phyloP scores from a whole-genome alignment of 2,888 invertebrate species.

The Heliconius erato region DNA sequence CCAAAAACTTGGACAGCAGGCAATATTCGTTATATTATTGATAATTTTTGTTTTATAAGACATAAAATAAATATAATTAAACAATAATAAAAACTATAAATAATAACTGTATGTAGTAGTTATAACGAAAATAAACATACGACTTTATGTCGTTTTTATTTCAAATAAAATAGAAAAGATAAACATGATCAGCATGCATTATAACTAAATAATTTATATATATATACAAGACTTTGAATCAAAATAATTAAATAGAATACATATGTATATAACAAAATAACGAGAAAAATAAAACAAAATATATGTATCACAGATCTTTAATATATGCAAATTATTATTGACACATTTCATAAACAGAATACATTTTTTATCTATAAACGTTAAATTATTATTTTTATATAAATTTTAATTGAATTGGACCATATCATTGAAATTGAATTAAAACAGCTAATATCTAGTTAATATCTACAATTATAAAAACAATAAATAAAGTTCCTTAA shows the following conservation, averaged over 20 bases:
- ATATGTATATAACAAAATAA: neutral
- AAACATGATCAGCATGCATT: conserved; percentile 28
- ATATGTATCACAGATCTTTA: conserved; percentile 17
- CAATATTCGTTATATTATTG: too few species aligned
- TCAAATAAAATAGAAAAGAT: neutral
- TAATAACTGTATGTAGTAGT: too few species aligned
- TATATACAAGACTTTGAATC: too few species aligned
- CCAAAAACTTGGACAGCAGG: too few species aligned
- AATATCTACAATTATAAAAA: neutral
- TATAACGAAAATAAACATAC: too few species aligned
- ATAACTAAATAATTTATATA: neutral
- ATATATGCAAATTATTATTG: conserved; percentile 3
- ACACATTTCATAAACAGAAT: neutral
- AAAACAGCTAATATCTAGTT: neutral
- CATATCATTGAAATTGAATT: neutral
- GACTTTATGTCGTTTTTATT: neutral
- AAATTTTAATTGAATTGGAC: neutral
- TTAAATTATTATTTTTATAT: neutral
- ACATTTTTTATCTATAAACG: neutral
- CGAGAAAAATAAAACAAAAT: conserved; percentile 3
- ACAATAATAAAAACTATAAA: too few species aligned
- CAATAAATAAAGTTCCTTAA: neutral
- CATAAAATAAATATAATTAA: too few species aligned
- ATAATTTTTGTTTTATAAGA: neutral
- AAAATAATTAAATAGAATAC: neutral